Evolutionary conservation across 2,797 vertebrate species (phyloP).

Genomic region (Cirrhinus mrigala): DNA sequence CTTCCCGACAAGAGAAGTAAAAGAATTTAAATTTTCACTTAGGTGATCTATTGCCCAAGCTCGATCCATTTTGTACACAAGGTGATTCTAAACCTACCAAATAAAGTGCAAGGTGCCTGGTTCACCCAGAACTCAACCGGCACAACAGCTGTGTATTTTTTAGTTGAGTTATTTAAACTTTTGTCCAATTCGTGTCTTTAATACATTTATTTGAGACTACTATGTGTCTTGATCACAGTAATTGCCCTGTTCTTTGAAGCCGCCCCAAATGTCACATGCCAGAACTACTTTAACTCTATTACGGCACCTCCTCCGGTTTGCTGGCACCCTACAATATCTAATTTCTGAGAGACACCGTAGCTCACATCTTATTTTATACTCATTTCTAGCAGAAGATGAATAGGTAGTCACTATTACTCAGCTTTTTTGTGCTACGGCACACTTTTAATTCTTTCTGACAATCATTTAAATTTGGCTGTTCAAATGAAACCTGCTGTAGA

Average conservation of each 20-base stretch:
- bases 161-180: constrained; percentile 3
- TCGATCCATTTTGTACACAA: constrained; percentile 7
- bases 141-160: not conserved
- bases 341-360: constrained; percentile 70
- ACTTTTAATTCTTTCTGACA: constrained; percentile 73
- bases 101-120: not conserved
- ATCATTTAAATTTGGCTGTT: constrained; percentile 75
- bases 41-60: constrained; percentile 43
- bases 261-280: constrained; percentile 44
- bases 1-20: constrained; percentile 66
- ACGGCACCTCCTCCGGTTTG: constrained; percentile 44
- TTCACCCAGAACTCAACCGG: not conserved
- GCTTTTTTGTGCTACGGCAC: constrained; percentile 56
- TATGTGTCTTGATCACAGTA: constrained; percentile 23
- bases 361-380: constrained; percentile 63
- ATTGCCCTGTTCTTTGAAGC: constrained; percentile 42
- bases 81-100: not conserved
- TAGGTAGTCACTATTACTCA: constrained; percentile 63
- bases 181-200: not conserved
- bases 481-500: constrained; percentile 68
- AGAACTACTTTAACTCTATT: constrained; percentile 69
- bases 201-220: constrained; percentile 26
- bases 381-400: constrained; percentile 49
- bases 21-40: constrained; percentile 52
- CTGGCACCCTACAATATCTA: constrained; percentile 67